Evolutionary conservation across 2,113 vertebrate species (phyloP), one percentile per base, ranked within the genome.

Genomic region (Ptychochromis oligacanthus): DNA sequence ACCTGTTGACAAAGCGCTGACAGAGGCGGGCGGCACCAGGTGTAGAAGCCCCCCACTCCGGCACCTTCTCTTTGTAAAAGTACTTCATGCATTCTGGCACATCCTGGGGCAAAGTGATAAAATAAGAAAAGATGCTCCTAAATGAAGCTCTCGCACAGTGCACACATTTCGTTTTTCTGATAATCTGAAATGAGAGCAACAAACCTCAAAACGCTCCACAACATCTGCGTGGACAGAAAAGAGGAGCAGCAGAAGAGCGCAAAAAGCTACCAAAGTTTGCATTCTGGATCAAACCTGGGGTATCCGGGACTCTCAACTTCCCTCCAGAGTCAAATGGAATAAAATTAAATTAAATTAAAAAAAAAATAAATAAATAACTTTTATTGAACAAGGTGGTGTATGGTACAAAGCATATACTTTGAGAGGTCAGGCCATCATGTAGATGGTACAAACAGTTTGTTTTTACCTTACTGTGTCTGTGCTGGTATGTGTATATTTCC

Each of bases 1-100:
- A 94, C 94, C 90, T 93, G 92, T 94, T 94, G 75, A 10, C 70
- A 11, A 93, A 95, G 22, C 90, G 91, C 49, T 95, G 95, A 84
- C 95, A 96, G 46, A 96, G 85, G 18, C 11, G 90, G 10, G 77
- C 91, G 6, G 77, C 78, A 13, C 67, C 85, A 1, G 87, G 46
- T 7, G 81, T 90, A 3, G 87, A 64, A 0, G 83, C 57, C 5
- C 93, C 95, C 91, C 79, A 94, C 11, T 85, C 58, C 4, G 95
- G 95, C 10, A 95, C 93, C 57, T 92, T 94, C 10, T 77, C 88
- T 31, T 89, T 84, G 72, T 96, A 95, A 89, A 96, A 96, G 76
- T 91, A 95, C n/a, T 86, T 86, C 60, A 93, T 5, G 62, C 95
- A 95, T 18, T 93, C 94, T 52, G 94, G 83, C 4, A 67, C 84